Evolutionary conservation across 2,113 vertebrate species (phyloP).

Genomic region (Paratilapia polleni): DNA sequence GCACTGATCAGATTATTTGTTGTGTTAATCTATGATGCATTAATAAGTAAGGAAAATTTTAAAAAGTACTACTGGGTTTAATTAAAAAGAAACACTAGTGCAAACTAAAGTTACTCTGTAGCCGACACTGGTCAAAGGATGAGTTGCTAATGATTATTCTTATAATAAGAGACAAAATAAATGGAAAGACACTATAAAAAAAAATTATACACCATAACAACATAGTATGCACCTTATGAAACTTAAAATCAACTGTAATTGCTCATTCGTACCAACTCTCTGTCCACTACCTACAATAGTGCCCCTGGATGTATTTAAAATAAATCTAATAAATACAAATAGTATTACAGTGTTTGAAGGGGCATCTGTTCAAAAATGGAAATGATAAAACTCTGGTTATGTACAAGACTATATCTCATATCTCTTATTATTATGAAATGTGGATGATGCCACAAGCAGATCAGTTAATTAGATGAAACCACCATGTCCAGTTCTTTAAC

Average conservation of each 20-base stretch:
- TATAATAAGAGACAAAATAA: conserved; percentile 1
- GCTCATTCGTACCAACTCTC: conserved; percentile 13
- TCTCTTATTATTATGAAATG: neutral
- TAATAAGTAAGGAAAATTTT: conserved; percentile 13
- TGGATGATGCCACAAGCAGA: conserved; percentile 3
- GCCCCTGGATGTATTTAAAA: neutral
- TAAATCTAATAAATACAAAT: conserved; percentile 62
- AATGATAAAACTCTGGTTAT: conserved; percentile 14
- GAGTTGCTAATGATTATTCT: neutral
- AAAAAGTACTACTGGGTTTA: conserved; percentile 43
- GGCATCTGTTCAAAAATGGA: conserved; percentile 29
- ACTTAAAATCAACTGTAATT: neutral
- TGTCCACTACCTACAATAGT: neutral
- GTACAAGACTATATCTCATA: conserved; percentile 6
- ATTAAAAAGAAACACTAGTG: conserved; percentile 17
- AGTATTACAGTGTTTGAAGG: conserved; percentile 53
- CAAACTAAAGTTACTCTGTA: conserved; percentile 12
- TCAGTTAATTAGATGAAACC: conserved; percentile 85
- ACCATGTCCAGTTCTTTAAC: conserved; percentile 92
- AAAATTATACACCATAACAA: neutral
- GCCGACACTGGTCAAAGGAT: conserved; percentile 13
- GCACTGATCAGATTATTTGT: conserved; percentile 23
- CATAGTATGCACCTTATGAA: neutral
- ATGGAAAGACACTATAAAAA: neutral
- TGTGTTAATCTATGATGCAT: conserved; percentile 33